Percentiles rank a stretch among this genome's conserved stretches.
These are phyloP conservation scores for Polypedilum vanderplanki DNA, from an alignment of 1,140 invertebrate genomes.

Conservation along the genomic window DNA sequence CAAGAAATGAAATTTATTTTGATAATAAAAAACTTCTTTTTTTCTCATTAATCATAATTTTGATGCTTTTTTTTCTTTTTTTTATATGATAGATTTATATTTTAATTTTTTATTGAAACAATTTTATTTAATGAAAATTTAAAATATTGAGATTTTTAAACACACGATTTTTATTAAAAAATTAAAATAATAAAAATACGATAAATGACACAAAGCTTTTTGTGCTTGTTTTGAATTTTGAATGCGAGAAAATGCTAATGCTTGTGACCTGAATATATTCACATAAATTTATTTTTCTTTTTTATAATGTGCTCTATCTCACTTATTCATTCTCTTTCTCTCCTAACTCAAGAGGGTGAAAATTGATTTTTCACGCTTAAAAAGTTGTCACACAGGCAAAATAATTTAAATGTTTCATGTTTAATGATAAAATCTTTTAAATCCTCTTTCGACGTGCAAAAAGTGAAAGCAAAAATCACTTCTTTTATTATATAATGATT, in stretches of 20 bases:
- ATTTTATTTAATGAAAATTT: no score
- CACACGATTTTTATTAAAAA: no score
- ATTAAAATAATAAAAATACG: no score
- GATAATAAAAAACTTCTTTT: not conserved
- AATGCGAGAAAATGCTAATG: constrained; percentile 18
- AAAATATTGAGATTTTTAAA: no score
- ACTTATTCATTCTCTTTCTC: not conserved
- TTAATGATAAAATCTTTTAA: constrained; percentile 15
- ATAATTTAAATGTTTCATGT: not conserved
- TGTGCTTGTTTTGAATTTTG: no score
- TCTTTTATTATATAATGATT: not conserved
- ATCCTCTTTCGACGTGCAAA: not conserved
- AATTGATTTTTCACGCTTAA: not conserved
- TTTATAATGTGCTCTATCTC: not conserved
- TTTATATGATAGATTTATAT: no score
- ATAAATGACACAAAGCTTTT: no score
- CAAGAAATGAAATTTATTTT: constrained; percentile 5
- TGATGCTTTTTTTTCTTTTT: no score
- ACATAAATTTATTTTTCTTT: constrained; percentile 3
- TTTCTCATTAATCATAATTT: constrained; percentile 8
- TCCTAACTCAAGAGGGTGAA: not conserved
- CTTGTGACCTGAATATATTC: not conserved
- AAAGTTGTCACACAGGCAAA: not conserved
- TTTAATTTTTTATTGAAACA: no score
- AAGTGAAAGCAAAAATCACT: not conserved